Evolutionary conservation across 2,888 invertebrate species (phyloP).

Genomic region (Brachyopa scutellaris): DNA sequence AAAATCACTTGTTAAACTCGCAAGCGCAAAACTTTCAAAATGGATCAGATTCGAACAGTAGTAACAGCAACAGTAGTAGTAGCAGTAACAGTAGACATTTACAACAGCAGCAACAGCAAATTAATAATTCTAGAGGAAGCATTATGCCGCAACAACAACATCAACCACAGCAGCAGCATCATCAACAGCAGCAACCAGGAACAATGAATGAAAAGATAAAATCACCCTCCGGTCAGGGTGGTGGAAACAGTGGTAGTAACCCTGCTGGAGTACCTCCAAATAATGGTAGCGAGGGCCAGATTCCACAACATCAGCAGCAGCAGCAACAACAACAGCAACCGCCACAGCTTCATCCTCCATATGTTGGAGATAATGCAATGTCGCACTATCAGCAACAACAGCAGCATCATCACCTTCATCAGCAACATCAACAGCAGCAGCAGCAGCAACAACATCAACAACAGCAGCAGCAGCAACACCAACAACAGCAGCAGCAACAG

Average conservation of each 20-base stretch:
- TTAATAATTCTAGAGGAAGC: conserved; percentile 58
- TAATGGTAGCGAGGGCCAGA: conserved; percentile 77
- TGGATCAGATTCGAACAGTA: conserved; percentile 73
- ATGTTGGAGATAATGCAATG: conserved; percentile 77
- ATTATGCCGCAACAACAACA: conserved; percentile 79
- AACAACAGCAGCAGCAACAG: conserved; percentile 73
- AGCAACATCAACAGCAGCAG: conserved; percentile 77
- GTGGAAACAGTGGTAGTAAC: conserved; percentile 69
- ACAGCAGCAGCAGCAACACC: conserved; percentile 77
- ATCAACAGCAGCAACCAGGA: conserved; percentile 75
- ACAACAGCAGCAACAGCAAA: conserved; percentile 46
- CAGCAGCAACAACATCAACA: conserved; percentile 76
- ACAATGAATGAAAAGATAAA: conserved; percentile 81
- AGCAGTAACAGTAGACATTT: conserved; percentile 64
- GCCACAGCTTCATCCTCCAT: conserved; percentile 78
- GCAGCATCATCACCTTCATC: conserved; percentile 72
- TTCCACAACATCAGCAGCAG: too few species aligned
- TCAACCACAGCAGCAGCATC: conserved; percentile 75
- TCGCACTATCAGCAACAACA: conserved; percentile 79
- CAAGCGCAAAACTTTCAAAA: conserved; percentile 73
- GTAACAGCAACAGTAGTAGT: conserved; percentile 59
- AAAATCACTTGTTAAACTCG: conserved; percentile 65
- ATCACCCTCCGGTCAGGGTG: conserved; percentile 80
- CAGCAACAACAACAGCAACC: conserved; percentile 76
- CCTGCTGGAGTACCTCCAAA: conserved; percentile 77